Conservation (phyloP, 2,797 vertebrate species). For the Carcharodon carcharias region DNA sequence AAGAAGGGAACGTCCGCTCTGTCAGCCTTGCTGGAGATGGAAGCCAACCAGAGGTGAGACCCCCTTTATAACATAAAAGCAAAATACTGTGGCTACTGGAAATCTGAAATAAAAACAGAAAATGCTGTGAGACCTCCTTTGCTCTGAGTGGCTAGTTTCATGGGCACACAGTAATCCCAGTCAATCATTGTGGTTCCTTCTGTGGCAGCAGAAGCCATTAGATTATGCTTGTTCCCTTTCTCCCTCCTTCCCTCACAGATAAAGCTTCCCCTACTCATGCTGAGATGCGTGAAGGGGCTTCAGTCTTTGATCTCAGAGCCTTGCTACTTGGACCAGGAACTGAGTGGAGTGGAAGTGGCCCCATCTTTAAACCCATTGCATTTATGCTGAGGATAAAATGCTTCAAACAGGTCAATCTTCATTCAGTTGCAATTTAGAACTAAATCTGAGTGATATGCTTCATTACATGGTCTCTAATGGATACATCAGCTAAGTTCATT, state of each 20-base stretch:
- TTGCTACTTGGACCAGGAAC: neutral
- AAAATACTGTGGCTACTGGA: too few relatives aligned
- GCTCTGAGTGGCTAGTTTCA: neutral
- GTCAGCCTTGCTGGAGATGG: conserved; percentile 86
- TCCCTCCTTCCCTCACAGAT: neutral
- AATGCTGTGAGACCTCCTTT: conserved; percentile 44
- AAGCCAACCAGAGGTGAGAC: conserved; percentile 91
- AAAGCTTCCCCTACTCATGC: neutral
- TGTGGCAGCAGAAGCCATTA: neutral
- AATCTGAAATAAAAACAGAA: too few relatives aligned
- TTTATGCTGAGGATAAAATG: neutral
- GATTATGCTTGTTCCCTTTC: neutral
- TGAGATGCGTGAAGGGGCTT: neutral
- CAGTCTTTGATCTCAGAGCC: neutral
- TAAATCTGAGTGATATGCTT: neutral
- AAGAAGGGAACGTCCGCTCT: conserved; percentile 92
- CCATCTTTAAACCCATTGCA: neutral
- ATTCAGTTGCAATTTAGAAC: neutral
- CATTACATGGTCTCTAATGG: neutral
- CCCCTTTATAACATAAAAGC: too few relatives aligned
- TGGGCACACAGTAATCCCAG: neutral
- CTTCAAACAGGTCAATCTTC: neutral
- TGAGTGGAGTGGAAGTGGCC: neutral
- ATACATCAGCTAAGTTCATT: neutral
- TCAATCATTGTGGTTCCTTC: neutral